Conservation (phyloP, 2,888 invertebrate genomes). For the Agrotis clavis region DNA sequence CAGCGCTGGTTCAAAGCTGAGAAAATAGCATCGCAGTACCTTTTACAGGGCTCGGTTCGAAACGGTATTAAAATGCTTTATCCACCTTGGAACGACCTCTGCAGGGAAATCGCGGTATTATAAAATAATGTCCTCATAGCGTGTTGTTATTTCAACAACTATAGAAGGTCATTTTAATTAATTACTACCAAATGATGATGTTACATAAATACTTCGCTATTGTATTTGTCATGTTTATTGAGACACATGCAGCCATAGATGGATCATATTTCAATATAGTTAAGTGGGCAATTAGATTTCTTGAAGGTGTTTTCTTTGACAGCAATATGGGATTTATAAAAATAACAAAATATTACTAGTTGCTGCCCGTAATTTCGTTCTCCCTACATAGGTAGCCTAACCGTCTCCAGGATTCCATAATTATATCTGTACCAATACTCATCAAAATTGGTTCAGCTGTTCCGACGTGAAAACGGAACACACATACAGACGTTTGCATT, state of each 20-base stretch:
- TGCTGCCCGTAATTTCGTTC: no score
- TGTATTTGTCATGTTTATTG: constrained; percentile 42
- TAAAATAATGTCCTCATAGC: constrained; percentile 20
- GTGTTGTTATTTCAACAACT: constrained; percentile 32
- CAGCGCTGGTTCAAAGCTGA: no score
- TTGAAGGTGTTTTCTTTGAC: not conserved
- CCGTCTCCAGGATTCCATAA: no score
- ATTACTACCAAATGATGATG: constrained; percentile 49
- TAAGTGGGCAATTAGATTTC: constrained; percentile 17
- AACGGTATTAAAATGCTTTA: not conserved
- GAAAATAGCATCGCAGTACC: no score
- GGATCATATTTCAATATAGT: constrained; percentile 22
- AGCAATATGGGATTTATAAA: no score
- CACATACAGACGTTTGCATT: no score
- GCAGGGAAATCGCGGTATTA: constrained; percentile 14
- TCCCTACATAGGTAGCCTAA: no score
- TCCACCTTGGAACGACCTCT: constrained; percentile 40
- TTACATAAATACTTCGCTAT: constrained; percentile 37
- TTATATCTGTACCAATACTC: no score
- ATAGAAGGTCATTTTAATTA: constrained; percentile 53
- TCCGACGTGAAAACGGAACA: no score
- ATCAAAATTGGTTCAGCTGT: no score
- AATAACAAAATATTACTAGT: no score
- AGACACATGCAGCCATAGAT: constrained; percentile 35
- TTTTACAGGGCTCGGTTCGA: not conserved